These are phyloP conservation scores for Agrochola lota DNA, from an alignment of 2,888 invertebrate species.

Conservation along the genomic window DNA sequence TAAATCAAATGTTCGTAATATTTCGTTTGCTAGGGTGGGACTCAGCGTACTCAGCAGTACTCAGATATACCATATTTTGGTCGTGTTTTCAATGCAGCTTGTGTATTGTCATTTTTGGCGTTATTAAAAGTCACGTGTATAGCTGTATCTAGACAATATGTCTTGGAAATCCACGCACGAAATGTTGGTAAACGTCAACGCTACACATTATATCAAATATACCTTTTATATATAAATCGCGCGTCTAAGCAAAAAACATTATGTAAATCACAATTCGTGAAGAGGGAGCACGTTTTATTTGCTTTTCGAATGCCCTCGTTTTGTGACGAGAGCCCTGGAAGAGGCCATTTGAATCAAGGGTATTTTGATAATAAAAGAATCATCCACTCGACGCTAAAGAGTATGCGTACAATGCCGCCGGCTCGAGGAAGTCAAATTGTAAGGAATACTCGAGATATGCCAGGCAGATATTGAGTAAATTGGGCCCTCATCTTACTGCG, in stretches of 20 bases:
- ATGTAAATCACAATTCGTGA: constrained; percentile 78
- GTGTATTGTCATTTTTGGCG: background rate
- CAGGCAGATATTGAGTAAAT: constrained; percentile 71
- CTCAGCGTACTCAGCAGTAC: background rate
- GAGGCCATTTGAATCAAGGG: constrained; percentile 80
- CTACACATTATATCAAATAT: constrained; percentile 66
- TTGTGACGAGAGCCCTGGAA: constrained; percentile 79
- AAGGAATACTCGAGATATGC: constrained; percentile 69
- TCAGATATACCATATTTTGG: background rate
- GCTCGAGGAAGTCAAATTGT: constrained; percentile 70
- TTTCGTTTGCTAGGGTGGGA: constrained; percentile 35
- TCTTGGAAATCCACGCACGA: constrained; percentile 42
- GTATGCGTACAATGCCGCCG: constrained; percentile 72
- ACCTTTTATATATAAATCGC: constrained; percentile 68
- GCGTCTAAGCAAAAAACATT: constrained; percentile 73
- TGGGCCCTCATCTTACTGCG: constrained; percentile 68
- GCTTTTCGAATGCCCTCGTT: constrained; percentile 76
- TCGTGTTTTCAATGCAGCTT: background rate
- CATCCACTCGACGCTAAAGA: constrained; percentile 76
- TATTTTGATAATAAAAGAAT: constrained; percentile 84
- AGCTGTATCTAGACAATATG: background rate
- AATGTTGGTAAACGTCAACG: constrained; percentile 54
- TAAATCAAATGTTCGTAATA: constrained; percentile 58
- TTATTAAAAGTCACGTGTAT: background rate
- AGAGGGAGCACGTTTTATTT: constrained; percentile 82